Evolutionary conservation across 2,797 vertebrate genomes (phyloP), one percentile per base, ranked within the genome.

Genomic region (Tinamus major): DNA sequence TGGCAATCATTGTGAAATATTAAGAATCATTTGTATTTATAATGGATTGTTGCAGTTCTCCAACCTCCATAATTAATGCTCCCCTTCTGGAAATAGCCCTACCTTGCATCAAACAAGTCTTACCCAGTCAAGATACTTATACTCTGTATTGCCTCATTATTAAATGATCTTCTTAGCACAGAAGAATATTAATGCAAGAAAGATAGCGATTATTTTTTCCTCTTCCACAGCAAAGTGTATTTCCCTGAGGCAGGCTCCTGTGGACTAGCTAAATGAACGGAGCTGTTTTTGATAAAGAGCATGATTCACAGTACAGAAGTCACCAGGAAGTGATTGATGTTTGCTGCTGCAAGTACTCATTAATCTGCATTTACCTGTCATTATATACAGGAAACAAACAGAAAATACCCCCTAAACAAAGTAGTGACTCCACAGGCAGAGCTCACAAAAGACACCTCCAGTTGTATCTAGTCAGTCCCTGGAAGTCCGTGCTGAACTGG

Each of bases 351-450:
- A 1, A 1, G 5, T 46, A 17, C 44, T 89, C 55, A 7, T 83
- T 92, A 29, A 44, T 72, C 68, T 77, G 61, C 51, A n/a, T 90
- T 88, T 85, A 93, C 78, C 91, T 85, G 78, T 37, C 77, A 49
- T 79, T 88, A 13, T 19, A 26, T 4, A 8, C 21, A 64, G 56
- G 59, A 85, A 87, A 76, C 56, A 89, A 93, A 83, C 53, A 80
- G 89, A 81, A 91, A 87, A 87, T 44, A 88, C 64, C 26, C 26
- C 68, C 70, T 11, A 9, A 84, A 35, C 71, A 91, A 44, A 92
- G 71, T 79, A 78, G 3, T 2, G 70, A 2, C 42, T 76, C 53
- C 26, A 4, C 2, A 31, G 56, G 44, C 87, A 90, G 72, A 87
- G 72, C 23, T 46, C 72, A 51, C 65, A 68, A 35, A 80, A 61